A percentile compares a stretch with the other conserved stretches of the same genome.
Conservation (phyloP, 2,888 invertebrate genomes). For the Ectemnius cavifrons region DNA sequence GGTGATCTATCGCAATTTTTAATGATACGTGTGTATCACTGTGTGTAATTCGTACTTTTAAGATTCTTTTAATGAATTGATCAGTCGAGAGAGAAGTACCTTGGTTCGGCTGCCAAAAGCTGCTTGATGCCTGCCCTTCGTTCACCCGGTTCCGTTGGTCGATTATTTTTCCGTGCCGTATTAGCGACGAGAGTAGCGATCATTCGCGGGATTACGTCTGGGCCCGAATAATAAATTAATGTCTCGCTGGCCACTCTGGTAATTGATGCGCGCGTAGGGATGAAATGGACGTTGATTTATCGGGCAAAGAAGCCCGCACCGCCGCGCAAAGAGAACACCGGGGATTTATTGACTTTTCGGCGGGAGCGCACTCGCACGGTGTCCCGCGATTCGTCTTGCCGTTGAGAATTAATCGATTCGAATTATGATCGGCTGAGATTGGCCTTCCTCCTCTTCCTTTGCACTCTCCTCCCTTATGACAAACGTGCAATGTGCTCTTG, state of each 20-base stretch:
- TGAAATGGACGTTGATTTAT: slow-evolving; percentile 73
- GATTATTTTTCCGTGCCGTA: slow-evolving; percentile 46
- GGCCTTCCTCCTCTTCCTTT: not conserved
- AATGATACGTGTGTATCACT: too few species aligned
- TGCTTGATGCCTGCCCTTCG: slow-evolving; percentile 44
- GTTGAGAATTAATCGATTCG: slow-evolving; percentile 36
- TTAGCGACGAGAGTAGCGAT: slow-evolving; percentile 52
- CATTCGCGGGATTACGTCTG: slow-evolving; percentile 60
- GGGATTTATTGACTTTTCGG: slow-evolving; percentile 66
- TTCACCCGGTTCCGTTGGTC: slow-evolving; percentile 12
- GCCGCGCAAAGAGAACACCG: slow-evolving; percentile 52
- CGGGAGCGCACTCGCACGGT: slow-evolving; percentile 36
- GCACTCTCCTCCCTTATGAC: not conserved
- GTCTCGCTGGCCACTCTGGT: slow-evolving; percentile 62
- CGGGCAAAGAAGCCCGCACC: slow-evolving; percentile 58
- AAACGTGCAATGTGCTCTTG: not conserved
- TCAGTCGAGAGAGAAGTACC: slow-evolving; percentile 23
- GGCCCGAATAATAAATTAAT: slow-evolving; percentile 70
- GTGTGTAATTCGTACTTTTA: not conserved
- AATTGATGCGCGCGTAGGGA: slow-evolving; percentile 67
- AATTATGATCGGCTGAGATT: slow-evolving; percentile 32
- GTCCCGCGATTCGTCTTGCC: slow-evolving; percentile 36
- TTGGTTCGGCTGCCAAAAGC: slow-evolving; percentile 63
- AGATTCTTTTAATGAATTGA: not conserved
- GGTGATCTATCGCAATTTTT: too few species aligned